Evolutionary conservation across 2,113 vertebrate genomes (phyloP).

Genomic region (Mus musculus): DNA sequence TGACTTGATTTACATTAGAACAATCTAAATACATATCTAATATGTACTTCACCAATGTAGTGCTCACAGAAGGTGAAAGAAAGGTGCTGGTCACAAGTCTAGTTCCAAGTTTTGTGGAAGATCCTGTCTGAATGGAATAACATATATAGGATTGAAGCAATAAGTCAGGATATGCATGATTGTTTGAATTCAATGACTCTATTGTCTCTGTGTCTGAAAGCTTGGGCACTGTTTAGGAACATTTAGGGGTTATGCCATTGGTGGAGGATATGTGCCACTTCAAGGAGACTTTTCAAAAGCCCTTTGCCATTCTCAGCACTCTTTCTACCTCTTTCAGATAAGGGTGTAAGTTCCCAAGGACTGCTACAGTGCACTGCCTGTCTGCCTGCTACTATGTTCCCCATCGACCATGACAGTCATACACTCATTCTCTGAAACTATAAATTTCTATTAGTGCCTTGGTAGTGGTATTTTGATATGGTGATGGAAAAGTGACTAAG

Average conservation of each 20-base stretch:
- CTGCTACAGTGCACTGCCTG: background rate
- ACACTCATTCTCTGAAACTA: background rate
- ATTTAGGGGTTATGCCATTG: background rate
- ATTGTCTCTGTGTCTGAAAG: background rate
- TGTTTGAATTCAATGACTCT: too few relatives aligned
- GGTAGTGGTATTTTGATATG: background rate
- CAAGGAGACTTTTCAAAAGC: background rate
- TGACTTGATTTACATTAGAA: background rate
- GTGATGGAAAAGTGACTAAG: background rate
- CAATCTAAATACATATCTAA: background rate
- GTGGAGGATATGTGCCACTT: background rate
- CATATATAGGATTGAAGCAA: background rate
- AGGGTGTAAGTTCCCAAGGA: background rate
- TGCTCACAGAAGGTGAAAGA: background rate
- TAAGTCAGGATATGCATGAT: background rate
- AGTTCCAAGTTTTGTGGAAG: background rate
- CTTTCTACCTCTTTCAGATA: background rate
- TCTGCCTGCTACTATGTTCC: background rate
- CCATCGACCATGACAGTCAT: background rate
- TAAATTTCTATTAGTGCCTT: background rate
- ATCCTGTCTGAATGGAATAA: background rate
- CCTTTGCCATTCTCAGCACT: too few relatives aligned
- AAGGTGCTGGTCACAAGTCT: background rate
- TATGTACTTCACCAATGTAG: background rate
- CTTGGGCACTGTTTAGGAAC: background rate